Evolutionary conservation across 2,888 invertebrate species (phyloP), one percentile per base, ranked within the genome.

Genomic region (Aphidius colemani): DNA sequence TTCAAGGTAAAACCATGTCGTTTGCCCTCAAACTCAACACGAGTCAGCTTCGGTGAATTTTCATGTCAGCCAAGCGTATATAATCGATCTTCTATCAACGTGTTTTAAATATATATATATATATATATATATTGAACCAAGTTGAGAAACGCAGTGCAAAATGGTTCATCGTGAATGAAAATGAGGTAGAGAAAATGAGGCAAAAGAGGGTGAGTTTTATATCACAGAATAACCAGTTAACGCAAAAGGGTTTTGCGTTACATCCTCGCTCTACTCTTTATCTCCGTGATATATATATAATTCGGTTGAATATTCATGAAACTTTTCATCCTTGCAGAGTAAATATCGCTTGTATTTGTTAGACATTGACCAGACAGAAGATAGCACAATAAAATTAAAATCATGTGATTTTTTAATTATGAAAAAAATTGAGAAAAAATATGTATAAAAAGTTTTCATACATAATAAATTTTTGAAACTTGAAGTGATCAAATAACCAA

Each of bases 321-420:
- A 70, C 67, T 69, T 70, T 72, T 70, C 68, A 30, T 70, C 70
- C 63, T 64, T 59, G 66, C 67, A 5, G 0, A 30, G 30, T 30
- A 30, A 30, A 30, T 30, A 30, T 70, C 69, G 39, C 75, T 72
- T 30, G 30, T 30, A 73, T 78, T 77, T 74, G 74, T 45, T 72
- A 72, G 73, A 77, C 76, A 75, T 75, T 75, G 77, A 74, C 76
- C 76, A 74, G 77, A 77, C 75, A 74, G 53, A 13, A 50, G 45
- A 40, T 60, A 7, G 2, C 45, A 39, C 63, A 61, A 53, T 61
- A 70, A 73, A 77, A 77, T 77, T 75, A 30, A 30, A 30, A 30
- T 76, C 9, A 45, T 75, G 75, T 74, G 74, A 72, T 73, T 72
- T 77, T 75, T 75, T 77, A 75, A 79, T 76, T 77, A 79, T 78